Base-by-base conservation (phyloP, 2,797 vertebrate species). In the Hypotaenidia philippensis region DNA sequence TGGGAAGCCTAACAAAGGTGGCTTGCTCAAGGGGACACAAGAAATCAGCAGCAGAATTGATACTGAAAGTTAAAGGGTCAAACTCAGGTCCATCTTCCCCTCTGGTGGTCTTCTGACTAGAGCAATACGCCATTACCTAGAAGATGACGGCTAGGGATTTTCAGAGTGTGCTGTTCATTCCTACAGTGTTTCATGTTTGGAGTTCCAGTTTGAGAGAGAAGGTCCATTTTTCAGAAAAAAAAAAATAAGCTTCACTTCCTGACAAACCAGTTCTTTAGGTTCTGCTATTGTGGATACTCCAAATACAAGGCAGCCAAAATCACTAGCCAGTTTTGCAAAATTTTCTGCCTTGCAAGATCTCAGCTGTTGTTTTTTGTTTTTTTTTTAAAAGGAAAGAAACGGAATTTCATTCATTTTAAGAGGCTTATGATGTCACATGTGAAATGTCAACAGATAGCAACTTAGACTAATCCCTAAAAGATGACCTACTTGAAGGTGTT, bases 401-500 rank as follows among this genome's bases (percentile, higher is more conserved):
- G 61, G 44, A 95, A 95, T 94, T 96, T 88, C 70, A 89, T 94
- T 96, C 69, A 93, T 95, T 94, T 93, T 97, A 97, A 97, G 96
- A 94, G 94, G 95, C 93, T 96, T 97, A 97, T 94, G 91, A 94
- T 92, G 89, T 96, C 96, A 95, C 84, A 75, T 83, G 85, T 95
- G 86, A 96, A 96, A 97, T 95, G 91, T 89, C 93, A 96, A 95
- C 92, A 93, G 93, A 96, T 90, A 96, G 71, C 90, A 96, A 96
- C 85, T 96, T 94, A 89, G 75, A 74, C 80, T 97, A 97, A 97
- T 96, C 95, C 78, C 83, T 91, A 80, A 93, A 96, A 97, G 95
- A 94, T 97, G 95, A 96, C 96, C 96, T 97, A 97, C 93, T 97
- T 97, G 95, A 96, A 97, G 60, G 84, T 96, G 96, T 95, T 96